phyloP scores from a whole-genome alignment of 2,797 vertebrate species.

The Cephalopachus bancanus region DNA sequence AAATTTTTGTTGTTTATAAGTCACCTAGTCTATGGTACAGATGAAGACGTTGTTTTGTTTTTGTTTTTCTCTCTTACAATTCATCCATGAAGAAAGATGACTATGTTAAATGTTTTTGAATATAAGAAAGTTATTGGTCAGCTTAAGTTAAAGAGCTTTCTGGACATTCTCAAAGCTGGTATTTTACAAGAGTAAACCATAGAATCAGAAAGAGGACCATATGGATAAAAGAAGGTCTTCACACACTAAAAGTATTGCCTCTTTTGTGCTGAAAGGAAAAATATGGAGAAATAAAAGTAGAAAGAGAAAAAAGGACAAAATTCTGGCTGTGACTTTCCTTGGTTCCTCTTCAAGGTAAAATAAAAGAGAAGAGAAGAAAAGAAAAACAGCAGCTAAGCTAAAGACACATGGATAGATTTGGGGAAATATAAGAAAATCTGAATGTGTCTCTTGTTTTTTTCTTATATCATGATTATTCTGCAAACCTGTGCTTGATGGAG shows the following conservation, averaged over 20 bases:
- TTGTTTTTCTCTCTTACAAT: not conserved
- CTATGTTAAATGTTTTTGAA: not conserved
- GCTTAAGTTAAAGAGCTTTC: not conserved
- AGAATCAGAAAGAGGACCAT: not conserved
- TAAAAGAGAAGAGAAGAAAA: not conserved
- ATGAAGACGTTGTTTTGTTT: not conserved
- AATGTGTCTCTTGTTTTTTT: not conserved
- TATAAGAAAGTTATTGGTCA: not conserved
- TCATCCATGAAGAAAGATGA: not conserved
- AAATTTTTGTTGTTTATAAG: not conserved
- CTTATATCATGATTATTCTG: not conserved
- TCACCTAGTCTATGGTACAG: not conserved
- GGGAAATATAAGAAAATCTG: not conserved
- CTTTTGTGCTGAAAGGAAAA: not conserved
- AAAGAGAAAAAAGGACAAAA: not conserved
- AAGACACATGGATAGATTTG: not conserved
- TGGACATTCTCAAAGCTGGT: not conserved
- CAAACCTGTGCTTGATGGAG: not conserved
- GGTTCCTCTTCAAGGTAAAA: not conserved
- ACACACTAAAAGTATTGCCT: not conserved
- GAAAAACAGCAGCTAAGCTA: not conserved
- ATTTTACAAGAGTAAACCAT: not conserved
- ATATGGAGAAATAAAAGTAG: not conserved
- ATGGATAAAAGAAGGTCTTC: not conserved
- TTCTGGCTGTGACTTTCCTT: not conserved